Base-by-base conservation (phyloP, 2,888 invertebrate genomes). In the Dynastes maya region DNA sequence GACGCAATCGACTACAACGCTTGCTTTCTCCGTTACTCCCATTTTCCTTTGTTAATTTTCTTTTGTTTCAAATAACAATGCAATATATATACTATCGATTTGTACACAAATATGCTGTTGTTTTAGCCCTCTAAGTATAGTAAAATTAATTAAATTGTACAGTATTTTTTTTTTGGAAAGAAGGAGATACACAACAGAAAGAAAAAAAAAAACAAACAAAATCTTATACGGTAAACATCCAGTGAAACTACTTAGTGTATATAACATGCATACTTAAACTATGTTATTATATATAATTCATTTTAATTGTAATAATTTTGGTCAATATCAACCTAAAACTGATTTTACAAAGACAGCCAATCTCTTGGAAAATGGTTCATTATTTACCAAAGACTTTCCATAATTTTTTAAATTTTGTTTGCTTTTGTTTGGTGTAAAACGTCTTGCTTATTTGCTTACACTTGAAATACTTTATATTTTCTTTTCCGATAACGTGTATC, bases 271-370 rank as follows among this genome's bases (percentile, higher is more conserved):
- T 67, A 79, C 76, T 79, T 77, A 79, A 79, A 79, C 79, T 79
- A 79, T 77, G 79, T 79, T 79, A 72, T 77, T 79, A 75, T 76
- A 79, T 79, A 79, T 79, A 76, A 70, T 79, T 75, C 71, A 78
- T 79, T 37, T 79, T 63, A 78, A 76, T 67, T 67, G 76, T 76
- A 76, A 74, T 78, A 78, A 75, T 77, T 79, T 79, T 79, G 79
- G 79, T 79, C 79, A 74, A 79, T 72, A 68, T 72, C 77, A 77
- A 79, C 79, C 79, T 79, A 79, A 79, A 79, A 79, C 64, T 78
- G 77, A 67, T 77, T 77, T 72, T 78, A 72, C 77, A 77, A 77
- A 55, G 76, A 77, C 79, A 72, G 79, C 74, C 79, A 67, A 70
- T 77, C 72, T 61, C 77, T 72, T 67, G 67, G 72, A 77, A 77